Evolutionary conservation across 1,140 invertebrate genomes (phyloP), one percentile per base, ranked within the genome.

Genomic region (Habropoda laboriosa): DNA sequence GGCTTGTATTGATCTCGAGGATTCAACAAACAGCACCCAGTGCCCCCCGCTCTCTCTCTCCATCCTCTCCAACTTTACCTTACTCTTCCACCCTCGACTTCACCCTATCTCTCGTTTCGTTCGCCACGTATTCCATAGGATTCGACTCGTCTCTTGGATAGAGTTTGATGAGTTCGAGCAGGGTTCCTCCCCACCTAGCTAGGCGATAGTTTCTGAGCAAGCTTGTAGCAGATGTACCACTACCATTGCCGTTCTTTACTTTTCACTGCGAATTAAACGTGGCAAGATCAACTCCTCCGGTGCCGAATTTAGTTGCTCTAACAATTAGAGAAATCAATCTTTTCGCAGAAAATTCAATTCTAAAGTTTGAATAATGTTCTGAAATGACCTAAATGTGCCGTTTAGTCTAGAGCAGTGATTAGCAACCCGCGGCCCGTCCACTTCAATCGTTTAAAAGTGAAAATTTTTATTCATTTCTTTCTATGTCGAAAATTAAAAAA

Each of bases 21-120:
- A 91, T 92, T 92, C 90, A 89, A 91, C 91, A 90, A 92, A 91
- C 91, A 91, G 89, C 89, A 90, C 90, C 90, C 91, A 90, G 88
- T 89, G 82, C 87, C 86, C 85, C 88, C 85, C 87, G 81, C 86
- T 84, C 86, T 85, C 88, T 84, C 87, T 80, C 86, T 84, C 82
- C 83, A 88, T 87, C 80, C 70, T 86, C 55, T 72, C 82, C 80
- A 76, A 82, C 77, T 85, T 80, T 61, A 68, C 83, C 75, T 86
- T 82, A 51, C 85, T 86, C 83, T 85, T 86, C 83, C 63, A 85
- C 82, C 79, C 80, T 55, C 77, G 24, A 12, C 53, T 60, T 60
- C 80, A 32, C 68, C 77, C 68, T 72, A 27, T 27, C 74, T 86
- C 67, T 82, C 55, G 57, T 13, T 74, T 57, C 80, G 40, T 61